These are phyloP conservation scores for Oreochromis tanganicae DNA, from an alignment of 2,113 vertebrate species.

Conservation along the genomic window DNA sequence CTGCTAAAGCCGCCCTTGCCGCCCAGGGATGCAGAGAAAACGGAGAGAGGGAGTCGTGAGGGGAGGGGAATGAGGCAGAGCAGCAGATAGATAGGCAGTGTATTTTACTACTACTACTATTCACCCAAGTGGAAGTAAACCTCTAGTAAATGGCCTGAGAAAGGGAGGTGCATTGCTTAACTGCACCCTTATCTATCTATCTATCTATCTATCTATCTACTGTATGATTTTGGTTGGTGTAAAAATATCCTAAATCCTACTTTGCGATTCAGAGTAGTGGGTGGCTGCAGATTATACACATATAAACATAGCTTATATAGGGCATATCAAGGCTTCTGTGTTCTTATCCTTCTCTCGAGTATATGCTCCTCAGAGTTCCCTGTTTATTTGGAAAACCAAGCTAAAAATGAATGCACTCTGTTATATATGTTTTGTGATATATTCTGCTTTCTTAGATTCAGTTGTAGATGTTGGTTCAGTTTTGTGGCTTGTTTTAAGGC, in stretches of 20 bases:
- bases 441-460: not conserved
- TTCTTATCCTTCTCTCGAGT: not conserved
- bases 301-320: not conserved
- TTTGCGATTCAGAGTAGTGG: not conserved
- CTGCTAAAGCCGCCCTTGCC: conserved; percentile 69
- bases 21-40: conserved; percentile 67
- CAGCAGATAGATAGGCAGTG: conserved; percentile 45
- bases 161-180: conserved; percentile 25
- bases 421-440: not conserved
- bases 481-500: not conserved
- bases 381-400: not conserved
- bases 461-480: not conserved
- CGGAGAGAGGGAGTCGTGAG: conserved; percentile 59
- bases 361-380: not conserved
- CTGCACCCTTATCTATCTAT: conserved; percentile 10
- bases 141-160: conserved; percentile 50
- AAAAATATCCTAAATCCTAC: not conserved
- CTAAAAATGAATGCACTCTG: not conserved
- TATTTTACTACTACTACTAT: conserved; percentile 67
- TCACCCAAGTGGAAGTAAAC: conserved; percentile 65
- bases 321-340: not conserved
- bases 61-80: conserved; percentile 55
- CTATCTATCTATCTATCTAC: conserved; percentile 13
- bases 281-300: not conserved
- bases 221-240: not conserved